phyloP scores from a whole-genome alignment of 2,113 vertebrate genomes.

The Bubo scandiacus region DNA sequence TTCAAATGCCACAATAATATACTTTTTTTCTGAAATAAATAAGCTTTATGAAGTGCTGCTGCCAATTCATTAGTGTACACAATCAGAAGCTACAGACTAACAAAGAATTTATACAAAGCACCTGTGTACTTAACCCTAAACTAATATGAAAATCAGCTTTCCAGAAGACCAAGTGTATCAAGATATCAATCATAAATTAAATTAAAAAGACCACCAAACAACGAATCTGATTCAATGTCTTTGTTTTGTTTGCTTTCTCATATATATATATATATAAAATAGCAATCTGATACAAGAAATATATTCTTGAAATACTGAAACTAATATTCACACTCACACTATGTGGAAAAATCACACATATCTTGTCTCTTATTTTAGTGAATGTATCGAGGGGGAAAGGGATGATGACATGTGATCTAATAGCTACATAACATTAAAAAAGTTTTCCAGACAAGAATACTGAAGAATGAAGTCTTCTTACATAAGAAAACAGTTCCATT shows the following conservation, averaged over 20 bases:
- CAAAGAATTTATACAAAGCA: not conserved
- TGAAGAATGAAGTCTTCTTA: not conserved
- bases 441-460: not conserved
- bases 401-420: not conserved
- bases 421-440: not conserved
- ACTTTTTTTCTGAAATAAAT: not conserved
- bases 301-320: not conserved
- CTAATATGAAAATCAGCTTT: not conserved
- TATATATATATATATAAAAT: not conserved
- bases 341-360: not conserved
- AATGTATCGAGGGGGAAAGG: not conserved
- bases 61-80: not conserved
- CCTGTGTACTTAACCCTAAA: not conserved
- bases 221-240: not conserved
- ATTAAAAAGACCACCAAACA: not conserved
- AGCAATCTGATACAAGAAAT: not conserved
- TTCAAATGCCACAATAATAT: not conserved
- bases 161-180: not conserved
- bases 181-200: not conserved
- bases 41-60: not conserved
- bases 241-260: not conserved
- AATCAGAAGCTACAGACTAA: not conserved
- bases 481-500: not conserved
- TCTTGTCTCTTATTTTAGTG: not conserved
- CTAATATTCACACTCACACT: not conserved